Conservation (phyloP, 2,888 invertebrate genomes). For the Tenthredo distinguenda region DNA sequence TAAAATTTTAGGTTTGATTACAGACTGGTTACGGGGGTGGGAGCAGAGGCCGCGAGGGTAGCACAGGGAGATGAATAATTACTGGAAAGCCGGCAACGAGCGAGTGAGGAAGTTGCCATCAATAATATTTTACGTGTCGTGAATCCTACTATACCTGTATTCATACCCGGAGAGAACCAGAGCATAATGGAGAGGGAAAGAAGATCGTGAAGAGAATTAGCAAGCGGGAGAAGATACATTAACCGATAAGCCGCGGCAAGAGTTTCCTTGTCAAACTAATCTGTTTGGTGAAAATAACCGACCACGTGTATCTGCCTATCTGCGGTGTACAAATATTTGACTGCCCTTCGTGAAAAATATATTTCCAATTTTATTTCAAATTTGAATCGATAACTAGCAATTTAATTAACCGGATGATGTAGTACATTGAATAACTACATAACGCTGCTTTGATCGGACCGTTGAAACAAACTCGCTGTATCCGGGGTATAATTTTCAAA, state of each 20-base stretch:
- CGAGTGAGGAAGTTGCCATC: slow-evolving; percentile 48
- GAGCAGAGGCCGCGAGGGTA: slow-evolving; percentile 9
- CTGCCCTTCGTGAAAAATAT: neutral
- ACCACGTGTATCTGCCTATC: neutral
- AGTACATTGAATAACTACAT: neutral
- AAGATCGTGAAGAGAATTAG: slow-evolving; percentile 42
- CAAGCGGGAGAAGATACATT: slow-evolving; percentile 27
- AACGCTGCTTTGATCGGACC: neutral
- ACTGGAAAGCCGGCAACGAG: slow-evolving; percentile 43
- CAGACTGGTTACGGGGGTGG: slow-evolving; percentile 18
- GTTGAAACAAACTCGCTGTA: neutral
- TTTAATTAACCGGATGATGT: neutral
- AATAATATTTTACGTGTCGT: slow-evolving; percentile 51
- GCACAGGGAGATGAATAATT: slow-evolving; percentile 38
- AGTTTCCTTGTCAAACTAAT: slow-evolving; percentile 39
- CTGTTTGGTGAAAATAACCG: slow-evolving; percentile 15
- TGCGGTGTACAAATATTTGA: slow-evolving; percentile 1
- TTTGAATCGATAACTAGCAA: neutral
- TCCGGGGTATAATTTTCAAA: neutral
- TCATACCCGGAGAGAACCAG: neutral
- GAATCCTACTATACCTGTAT: slow-evolving; percentile 7
- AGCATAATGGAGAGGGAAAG: slow-evolving; percentile 18
- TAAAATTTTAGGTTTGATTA: slow-evolving; percentile 48
- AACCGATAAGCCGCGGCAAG: slow-evolving; percentile 16
- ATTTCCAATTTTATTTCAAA: neutral